phyloP scores from a whole-genome alignment of 2,888 invertebrate genomes.

The Synergus gifuensis region DNA sequence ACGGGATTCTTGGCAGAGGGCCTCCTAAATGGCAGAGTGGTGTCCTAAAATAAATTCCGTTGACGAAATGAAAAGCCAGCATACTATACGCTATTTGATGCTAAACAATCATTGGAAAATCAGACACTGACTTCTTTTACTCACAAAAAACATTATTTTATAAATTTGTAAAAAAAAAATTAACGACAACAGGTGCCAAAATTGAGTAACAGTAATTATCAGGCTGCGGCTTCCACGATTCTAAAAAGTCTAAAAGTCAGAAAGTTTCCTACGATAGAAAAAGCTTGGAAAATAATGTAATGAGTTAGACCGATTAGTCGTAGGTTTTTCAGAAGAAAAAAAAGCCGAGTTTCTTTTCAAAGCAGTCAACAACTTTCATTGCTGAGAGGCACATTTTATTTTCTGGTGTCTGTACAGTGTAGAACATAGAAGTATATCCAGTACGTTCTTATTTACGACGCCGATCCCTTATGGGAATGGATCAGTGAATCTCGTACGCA shows the following conservation, averaged over 20 bases:
- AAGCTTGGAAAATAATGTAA: background rate
- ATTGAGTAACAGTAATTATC: too few species aligned
- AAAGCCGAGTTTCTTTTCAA: conserved; percentile 15
- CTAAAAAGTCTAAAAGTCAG: background rate
- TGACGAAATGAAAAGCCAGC: conserved; percentile 52
- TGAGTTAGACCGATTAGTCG: conserved; percentile 5
- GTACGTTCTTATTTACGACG: conserved; percentile 13
- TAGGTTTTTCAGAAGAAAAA: background rate
- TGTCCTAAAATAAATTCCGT: conserved; percentile 56
- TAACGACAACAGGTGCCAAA: too few species aligned
- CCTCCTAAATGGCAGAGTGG: conserved; percentile 37
- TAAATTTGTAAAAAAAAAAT: too few species aligned
- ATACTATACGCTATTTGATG: background rate
- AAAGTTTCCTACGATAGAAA: too few species aligned
- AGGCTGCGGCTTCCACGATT: background rate
- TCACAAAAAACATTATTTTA: background rate
- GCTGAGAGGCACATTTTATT: background rate
- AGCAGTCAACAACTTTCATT: background rate
- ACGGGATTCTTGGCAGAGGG: conserved; percentile 56
- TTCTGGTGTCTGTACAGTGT: background rate
- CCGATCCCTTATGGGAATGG: background rate
- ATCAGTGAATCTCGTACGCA: background rate
- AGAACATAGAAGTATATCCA: background rate
- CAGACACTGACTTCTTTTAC: background rate
- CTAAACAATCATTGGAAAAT: conserved; percentile 19